Evolutionary conservation across 2,888 invertebrate species (phyloP).

Genomic region (Clepsis dumicolana): DNA sequence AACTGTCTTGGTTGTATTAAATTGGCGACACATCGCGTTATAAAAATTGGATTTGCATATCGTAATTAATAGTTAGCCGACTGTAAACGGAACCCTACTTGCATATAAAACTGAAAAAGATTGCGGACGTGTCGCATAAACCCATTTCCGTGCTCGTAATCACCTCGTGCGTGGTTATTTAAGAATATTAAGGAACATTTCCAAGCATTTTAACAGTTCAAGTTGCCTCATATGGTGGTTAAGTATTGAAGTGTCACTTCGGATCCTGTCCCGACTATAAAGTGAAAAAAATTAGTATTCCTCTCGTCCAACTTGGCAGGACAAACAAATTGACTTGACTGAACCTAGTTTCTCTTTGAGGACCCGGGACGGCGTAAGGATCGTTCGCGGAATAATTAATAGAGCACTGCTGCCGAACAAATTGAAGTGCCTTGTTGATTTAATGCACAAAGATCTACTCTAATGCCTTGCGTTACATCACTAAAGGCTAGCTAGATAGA

Average conservation of each 20-base stretch:
- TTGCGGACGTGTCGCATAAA: conserved; percentile 60
- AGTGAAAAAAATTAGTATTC: conserved; percentile 30
- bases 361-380: conserved; percentile 35
- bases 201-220: conserved; percentile 46
- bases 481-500: conserved; percentile 43
- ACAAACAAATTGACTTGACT: conserved; percentile 40
- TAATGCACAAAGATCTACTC: conserved; percentile 44
- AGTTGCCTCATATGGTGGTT: conserved; percentile 33
- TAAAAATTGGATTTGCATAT: conserved; percentile 67
- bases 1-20: conserved; percentile 34
- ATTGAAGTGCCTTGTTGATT: conserved; percentile 50
- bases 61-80: conserved; percentile 63
- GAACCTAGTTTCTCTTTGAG: conserved; percentile 41
- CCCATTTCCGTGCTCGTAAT: conserved; percentile 57
- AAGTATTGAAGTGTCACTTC: conserved; percentile 35
- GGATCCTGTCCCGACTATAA: conserved; percentile 9
- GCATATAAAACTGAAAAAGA: conserved; percentile 60
- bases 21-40: conserved; percentile 17
- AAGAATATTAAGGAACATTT: conserved; percentile 53
- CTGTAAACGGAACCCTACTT: conserved; percentile 61
- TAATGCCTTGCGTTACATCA: conserved; percentile 47
- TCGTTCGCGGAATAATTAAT: conserved; percentile 51
- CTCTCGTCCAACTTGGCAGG: conserved; percentile 21
- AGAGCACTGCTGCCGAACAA: conserved; percentile 49
- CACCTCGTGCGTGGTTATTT: conserved; percentile 48